Evolutionary conservation across 2,888 invertebrate species (phyloP).

Genomic region (Palloptera scutellata): DNA sequence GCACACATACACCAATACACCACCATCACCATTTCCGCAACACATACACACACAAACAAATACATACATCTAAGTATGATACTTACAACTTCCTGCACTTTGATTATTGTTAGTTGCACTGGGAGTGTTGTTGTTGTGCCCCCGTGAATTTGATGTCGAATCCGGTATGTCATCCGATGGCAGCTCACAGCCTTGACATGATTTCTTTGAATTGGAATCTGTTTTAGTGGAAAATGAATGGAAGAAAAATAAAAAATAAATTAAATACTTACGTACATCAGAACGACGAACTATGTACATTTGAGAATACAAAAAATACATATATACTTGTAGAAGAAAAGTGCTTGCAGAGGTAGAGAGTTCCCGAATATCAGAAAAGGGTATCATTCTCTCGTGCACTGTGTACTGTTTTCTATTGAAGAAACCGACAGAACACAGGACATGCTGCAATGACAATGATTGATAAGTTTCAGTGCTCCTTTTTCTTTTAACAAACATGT

Average conservation of each 20-base stretch:
- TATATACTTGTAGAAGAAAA: not conserved
- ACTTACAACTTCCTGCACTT: constrained; percentile 64
- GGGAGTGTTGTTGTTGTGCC: constrained; percentile 82
- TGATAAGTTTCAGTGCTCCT: constrained; percentile 47
- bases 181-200: constrained; percentile 81
- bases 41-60: not conserved
- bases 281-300: not conserved
- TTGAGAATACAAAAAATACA: not conserved
- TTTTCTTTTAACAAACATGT: constrained; percentile 15
- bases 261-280: constrained; percentile 17
- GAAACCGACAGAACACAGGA: not conserved
- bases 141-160: constrained; percentile 71
- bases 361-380: constrained; percentile 3
- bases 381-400: constrained; percentile 21
- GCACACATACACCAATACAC: not conserved
- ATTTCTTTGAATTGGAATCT: constrained; percentile 71
- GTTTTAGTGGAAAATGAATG: constrained; percentile 34
- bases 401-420: not conserved
- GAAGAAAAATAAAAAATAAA: constrained; percentile 26
- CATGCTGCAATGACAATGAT: constrained; percentile 50
- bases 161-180: constrained; percentile 78
- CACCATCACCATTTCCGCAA: not conserved
- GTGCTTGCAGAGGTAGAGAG: no score
- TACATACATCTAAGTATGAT: not conserved
- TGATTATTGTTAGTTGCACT: constrained; percentile 80